These are phyloP conservation scores for Apamea epomidion DNA, from an alignment of 2,888 invertebrate species.

Conservation along the genomic window DNA sequence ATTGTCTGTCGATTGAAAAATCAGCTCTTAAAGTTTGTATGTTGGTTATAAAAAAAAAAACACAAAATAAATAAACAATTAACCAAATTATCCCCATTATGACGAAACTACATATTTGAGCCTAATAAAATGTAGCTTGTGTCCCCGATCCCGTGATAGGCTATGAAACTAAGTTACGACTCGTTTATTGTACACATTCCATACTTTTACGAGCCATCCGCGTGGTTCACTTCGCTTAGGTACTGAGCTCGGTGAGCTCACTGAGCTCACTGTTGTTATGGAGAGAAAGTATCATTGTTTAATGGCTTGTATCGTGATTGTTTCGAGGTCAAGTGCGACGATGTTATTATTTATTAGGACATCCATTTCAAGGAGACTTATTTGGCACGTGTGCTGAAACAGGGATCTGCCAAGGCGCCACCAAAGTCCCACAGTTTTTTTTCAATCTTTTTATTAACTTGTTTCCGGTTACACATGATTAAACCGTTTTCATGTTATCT, in stretches of 20 bases:
- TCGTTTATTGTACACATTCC: conserved; percentile 68
- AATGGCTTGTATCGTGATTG: conserved; percentile 30
- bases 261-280: conserved; percentile 28
- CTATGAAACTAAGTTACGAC: conserved; percentile 58
- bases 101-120: conserved; percentile 16
- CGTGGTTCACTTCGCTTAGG: conserved; percentile 21
- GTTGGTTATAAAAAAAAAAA: too few species aligned
- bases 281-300: conserved; percentile 23
- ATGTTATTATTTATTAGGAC: conserved; percentile 47
- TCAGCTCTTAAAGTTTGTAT: too few species aligned
- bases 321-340: conserved; percentile 14
- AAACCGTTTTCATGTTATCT: background rate
- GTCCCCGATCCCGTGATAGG: conserved; percentile 30
- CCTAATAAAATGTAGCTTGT: conserved; percentile 23
- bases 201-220: conserved; percentile 57
- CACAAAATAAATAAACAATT: conserved; percentile 12
- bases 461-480: background rate
- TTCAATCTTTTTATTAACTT: background rate
- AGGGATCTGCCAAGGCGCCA: conserved; percentile 11
- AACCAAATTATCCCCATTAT: conserved; percentile 8
- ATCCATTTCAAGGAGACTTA: conserved; percentile 28
- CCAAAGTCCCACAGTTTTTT: background rate
- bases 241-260: conserved; percentile 7
- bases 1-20: too few species aligned
- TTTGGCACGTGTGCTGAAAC: conserved; percentile 34